Evolutionary conservation across 2,113 vertebrate species (phyloP).

Genomic region (Scolopax mira): DNA sequence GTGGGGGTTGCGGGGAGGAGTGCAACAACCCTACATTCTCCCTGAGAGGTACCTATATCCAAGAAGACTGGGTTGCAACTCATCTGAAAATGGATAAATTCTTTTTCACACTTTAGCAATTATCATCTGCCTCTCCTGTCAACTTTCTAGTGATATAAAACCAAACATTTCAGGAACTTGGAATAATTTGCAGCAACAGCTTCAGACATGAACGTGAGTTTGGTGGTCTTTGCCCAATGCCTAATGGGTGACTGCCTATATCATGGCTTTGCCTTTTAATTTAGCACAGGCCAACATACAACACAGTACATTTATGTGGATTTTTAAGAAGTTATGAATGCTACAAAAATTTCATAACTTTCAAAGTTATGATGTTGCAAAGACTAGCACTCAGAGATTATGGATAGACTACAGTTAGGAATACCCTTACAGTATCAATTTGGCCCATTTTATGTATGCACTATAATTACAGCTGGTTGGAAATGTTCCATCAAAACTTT

Average conservation of each 20-base stretch:
- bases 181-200: not conserved
- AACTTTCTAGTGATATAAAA: constrained; percentile 16
- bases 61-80: constrained; percentile 54
- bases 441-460: constrained; percentile 14
- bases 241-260: not conserved
- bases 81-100: constrained; percentile 29
- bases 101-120: constrained; percentile 27
- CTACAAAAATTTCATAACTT: not conserved
- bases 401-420: not conserved
- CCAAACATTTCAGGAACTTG: not conserved
- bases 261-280: not conserved
- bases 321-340: not conserved
- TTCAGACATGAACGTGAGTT: not conserved
- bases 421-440: constrained; percentile 28
- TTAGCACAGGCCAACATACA: not conserved
- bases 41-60: constrained; percentile 2
- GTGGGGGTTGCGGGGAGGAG: constrained; percentile 37
- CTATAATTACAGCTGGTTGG: constrained; percentile 53
- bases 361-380: not conserved
- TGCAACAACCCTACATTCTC: not conserved
- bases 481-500: not conserved
- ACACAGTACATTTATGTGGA: not conserved
- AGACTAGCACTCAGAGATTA: not conserved
- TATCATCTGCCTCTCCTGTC: constrained; percentile 19
- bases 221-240: not conserved